phyloP scores from a whole-genome alignment of 2,113 vertebrate genomes.

The Heliornis fulica region DNA sequence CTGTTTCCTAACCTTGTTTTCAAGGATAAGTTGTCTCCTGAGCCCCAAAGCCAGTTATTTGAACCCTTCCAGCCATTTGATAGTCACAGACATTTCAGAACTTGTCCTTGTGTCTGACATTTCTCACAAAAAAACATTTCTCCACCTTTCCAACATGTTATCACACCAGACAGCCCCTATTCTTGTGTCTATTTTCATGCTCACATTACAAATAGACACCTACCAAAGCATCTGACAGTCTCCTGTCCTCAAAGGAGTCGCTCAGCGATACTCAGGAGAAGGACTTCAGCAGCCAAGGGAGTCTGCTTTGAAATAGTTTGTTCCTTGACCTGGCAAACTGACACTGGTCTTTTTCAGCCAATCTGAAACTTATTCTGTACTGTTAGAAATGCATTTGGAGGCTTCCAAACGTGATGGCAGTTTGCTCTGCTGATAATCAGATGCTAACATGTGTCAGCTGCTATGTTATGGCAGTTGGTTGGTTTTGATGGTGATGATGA shows the following conservation, averaged over 20 bases:
- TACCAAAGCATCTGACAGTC: background rate
- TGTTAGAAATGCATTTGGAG: background rate
- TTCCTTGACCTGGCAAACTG: background rate
- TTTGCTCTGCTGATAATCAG: background rate
- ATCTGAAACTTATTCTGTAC: background rate
- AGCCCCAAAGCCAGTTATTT: background rate
- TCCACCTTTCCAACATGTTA: background rate
- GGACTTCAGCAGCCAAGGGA: background rate
- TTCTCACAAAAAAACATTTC: background rate
- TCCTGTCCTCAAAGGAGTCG: background rate
- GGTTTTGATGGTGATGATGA: background rate
- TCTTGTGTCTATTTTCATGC: background rate
- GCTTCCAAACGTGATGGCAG: background rate
- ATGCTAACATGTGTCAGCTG: background rate
- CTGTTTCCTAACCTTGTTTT: background rate
- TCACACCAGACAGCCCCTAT: background rate
- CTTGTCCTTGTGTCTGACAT: rapidly evolving
- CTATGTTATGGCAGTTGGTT: background rate
- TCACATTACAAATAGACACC: background rate
- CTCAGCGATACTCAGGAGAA: background rate
- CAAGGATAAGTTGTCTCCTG: background rate
- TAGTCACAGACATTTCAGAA: background rate
- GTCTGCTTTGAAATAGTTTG: background rate
- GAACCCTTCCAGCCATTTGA: background rate
- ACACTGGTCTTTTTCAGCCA: background rate